Conservation (phyloP, 2,113 vertebrate species). For the Emydura subglobosa region DNA sequence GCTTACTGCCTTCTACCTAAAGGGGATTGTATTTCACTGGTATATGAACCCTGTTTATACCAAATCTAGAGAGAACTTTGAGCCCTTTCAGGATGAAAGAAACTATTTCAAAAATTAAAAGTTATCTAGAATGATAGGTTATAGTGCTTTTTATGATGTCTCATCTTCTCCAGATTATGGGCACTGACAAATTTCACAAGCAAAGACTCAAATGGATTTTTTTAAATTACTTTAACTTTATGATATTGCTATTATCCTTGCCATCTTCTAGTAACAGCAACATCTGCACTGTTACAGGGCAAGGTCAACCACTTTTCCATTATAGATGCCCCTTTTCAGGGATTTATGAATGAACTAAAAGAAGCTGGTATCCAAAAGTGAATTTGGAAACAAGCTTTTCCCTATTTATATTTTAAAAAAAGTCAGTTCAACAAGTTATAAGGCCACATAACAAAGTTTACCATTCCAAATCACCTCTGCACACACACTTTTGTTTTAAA, state of each 20-base stretch:
- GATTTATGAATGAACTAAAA: not conserved
- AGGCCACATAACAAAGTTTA: not conserved
- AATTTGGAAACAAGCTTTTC: not conserved
- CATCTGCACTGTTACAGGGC: not conserved
- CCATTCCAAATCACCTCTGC: not conserved
- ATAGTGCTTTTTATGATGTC: not conserved
- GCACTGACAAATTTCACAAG: not conserved
- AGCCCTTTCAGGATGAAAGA: not conserved
- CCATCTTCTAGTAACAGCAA: not conserved
- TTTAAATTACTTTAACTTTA: not conserved
- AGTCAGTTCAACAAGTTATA: not conserved
- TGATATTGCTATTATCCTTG: not conserved
- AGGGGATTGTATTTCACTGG: not conserved
- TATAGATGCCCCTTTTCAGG: not conserved
- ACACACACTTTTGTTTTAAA: slow-evolving; percentile 15
- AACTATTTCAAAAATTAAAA: not conserved
- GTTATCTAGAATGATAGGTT: not conserved
- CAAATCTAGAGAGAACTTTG: not conserved
- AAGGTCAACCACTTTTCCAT: not conserved
- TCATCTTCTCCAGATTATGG: not conserved
- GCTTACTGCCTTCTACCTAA: rapidly evolving
- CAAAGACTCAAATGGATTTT: not conserved
- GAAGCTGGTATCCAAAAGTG: not conserved
- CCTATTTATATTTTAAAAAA: not conserved
- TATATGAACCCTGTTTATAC: not conserved